A percentile compares a stretch with the other conserved stretches of the same genome.
Conservation (phyloP, 2,888 invertebrate species). For the Parnassius mnemosyne region DNA sequence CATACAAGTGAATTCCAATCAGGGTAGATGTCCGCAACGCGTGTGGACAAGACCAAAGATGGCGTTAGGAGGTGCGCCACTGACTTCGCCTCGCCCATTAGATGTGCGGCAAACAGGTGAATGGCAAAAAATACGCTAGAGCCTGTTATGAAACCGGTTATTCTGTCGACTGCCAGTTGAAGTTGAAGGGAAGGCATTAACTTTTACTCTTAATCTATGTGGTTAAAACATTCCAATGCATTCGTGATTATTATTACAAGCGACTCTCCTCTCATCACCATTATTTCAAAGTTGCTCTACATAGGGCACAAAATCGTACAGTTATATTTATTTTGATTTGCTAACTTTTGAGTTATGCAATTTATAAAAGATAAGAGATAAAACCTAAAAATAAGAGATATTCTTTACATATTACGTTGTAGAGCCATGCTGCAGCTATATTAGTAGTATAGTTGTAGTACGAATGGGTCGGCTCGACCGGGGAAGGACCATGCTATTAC, state of each 20-base stretch:
- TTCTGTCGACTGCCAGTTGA: conserved; percentile 50
- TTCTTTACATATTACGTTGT: too few species aligned
- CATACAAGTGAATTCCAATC: conserved; percentile 26
- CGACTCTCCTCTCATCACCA: conserved; percentile 23
- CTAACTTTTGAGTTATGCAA: neutral
- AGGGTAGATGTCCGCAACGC: conserved; percentile 45
- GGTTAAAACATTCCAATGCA: conserved; percentile 48
- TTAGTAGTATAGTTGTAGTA: too few species aligned
- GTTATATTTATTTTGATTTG: neutral
- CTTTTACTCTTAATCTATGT: conserved; percentile 74
- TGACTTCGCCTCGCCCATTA: conserved; percentile 37
- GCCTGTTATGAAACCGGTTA: conserved; percentile 69
- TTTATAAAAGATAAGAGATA: too few species aligned
- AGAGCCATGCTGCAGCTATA: too few species aligned
- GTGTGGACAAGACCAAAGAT: conserved; percentile 45
- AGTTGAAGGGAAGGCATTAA: conserved; percentile 60
- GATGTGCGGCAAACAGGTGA: conserved; percentile 62
- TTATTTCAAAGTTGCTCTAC: neutral
- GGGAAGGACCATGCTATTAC: too few species aligned
- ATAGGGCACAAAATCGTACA: neutral
- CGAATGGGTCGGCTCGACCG: too few species aligned
- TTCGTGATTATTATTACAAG: neutral
- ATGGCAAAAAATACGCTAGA: conserved; percentile 69
- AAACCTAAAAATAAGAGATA: too few species aligned
- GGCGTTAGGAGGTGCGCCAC: conserved; percentile 47